phyloP scores from a whole-genome alignment of 2,797 vertebrate genomes.

The Ibycter americanus region DNA sequence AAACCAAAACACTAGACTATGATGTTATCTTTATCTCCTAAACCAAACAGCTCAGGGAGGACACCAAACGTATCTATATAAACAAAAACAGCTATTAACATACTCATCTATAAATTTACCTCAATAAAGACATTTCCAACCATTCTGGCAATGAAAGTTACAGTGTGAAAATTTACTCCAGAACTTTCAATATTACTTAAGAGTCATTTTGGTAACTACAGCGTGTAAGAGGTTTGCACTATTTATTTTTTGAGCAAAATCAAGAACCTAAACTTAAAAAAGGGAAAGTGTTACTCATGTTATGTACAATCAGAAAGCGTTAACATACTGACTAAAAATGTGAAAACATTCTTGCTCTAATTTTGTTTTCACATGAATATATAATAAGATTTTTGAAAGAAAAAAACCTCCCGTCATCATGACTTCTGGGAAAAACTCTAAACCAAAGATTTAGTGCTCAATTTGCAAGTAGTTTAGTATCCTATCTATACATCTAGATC shows the following conservation, averaged over 20 bases:
- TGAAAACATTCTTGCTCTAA: neutral
- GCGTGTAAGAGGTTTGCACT: neutral
- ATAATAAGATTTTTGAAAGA: neutral
- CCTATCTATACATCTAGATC: neutral
- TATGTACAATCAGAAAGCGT: neutral
- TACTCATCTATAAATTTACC: neutral
- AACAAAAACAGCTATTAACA: neutral
- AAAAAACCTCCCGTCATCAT: neutral
- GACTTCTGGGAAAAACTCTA: neutral
- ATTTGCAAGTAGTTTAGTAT: neutral
- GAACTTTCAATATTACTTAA: neutral
- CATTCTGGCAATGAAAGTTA: neutral
- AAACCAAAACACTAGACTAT: neutral
- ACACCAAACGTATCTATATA: neutral
- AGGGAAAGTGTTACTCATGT: neutral
- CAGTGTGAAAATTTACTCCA: neutral
- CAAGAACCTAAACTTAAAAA: neutral
- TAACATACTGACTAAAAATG: neutral
- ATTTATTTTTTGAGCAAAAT: neutral
- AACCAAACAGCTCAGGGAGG: neutral
- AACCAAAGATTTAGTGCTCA: neutral
- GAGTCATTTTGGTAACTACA: neutral
- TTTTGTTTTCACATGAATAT: neutral
- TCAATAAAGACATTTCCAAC: neutral
- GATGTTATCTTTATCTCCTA: neutral